Base-by-base conservation (phyloP, 2,113 vertebrate genomes). In the Hoplias malabaricus region DNA sequence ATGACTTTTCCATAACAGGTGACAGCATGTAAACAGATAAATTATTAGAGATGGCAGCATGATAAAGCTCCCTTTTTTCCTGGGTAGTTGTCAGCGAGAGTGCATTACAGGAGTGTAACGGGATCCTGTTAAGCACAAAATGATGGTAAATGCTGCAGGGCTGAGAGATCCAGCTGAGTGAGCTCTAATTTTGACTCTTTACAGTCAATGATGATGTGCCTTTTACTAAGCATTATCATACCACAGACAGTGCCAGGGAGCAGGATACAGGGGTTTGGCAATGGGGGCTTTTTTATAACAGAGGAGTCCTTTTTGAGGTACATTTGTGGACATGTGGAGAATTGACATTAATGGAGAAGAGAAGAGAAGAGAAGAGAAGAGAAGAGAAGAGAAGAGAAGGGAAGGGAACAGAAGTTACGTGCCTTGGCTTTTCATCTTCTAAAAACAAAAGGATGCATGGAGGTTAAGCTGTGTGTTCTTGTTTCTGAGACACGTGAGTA, bases 11-110 rank as follows among this genome's bases (percentile, higher is more conserved):
- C 46, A 79, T 62, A 66, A 71, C 84, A 84, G 79, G 82, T 80
- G 83, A 50, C 69, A 16, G 43, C 75, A 74, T 66, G 57, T 50
- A 75, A 85, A 82, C 83, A 78, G 14, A 66, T 83, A n/a, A n/a
- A n/a, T 29, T 63, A 25, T 74, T 68, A 46, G 71, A 82, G 76
- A 21, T 79, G 46, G 67, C 14, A 38, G 23, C 21, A 27, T 46
- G 62, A 46, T 21, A 70, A 82, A 70, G 19, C 36, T 48, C 14
- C 33, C 13, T 66, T 53, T 25, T 38, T n/a, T 12, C 1, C 4
- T n/a, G 34, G 61, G 7, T 56, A 57, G 19, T 63, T 80, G 43
- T 69, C 62, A 79, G 77, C 71, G 86, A 86, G 83, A 56, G 27
- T 4, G n/a, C 36, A 68, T 75, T 50, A 63, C 25, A 36, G 38